A percentile compares a stretch with the other conserved stretches of the same genome.
These are phyloP conservation scores for Agrotis segetum DNA, from an alignment of 2,888 invertebrate species.

Conservation along the genomic window DNA sequence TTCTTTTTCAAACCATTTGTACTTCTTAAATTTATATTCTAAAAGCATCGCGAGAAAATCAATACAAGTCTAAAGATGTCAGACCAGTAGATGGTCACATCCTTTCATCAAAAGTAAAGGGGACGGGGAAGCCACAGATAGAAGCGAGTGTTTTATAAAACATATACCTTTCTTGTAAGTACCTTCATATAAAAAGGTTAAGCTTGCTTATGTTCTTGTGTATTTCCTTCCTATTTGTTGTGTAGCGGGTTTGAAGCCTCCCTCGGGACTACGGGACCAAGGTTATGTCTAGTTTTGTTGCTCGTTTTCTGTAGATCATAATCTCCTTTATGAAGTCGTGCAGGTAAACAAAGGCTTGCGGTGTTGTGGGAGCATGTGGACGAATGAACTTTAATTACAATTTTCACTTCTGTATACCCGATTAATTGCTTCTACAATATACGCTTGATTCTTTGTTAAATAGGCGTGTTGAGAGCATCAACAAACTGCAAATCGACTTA, in stretches of 20 bases:
- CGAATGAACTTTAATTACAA: conserved; percentile 21
- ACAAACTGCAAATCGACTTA: too few species aligned
- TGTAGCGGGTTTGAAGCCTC: background rate
- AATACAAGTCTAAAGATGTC: too few species aligned
- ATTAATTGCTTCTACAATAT: background rate
- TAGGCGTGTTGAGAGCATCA: too few species aligned
- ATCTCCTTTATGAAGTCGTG: conserved; percentile 4
- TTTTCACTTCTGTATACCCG: background rate
- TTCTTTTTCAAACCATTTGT: too few species aligned
- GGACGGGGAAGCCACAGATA: background rate
- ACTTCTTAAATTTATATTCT: too few species aligned
- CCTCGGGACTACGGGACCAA: background rate
- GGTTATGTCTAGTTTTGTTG: background rate
- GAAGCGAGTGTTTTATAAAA: background rate
- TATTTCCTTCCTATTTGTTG: background rate
- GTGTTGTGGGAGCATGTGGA: conserved; percentile 2
- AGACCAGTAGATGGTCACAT: too few species aligned
- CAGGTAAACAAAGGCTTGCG: conserved; percentile 6
- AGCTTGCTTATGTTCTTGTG: background rate
- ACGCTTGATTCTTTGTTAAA: background rate
- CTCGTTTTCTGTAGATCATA: conserved; percentile 21
- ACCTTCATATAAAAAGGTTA: background rate
- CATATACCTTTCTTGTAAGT: background rate
- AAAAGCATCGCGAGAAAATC: too few species aligned
- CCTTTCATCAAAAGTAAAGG: too few species aligned